Base-by-base conservation (phyloP, 2,888 invertebrate genomes). In the Eupeodes latifasciatus region DNA sequence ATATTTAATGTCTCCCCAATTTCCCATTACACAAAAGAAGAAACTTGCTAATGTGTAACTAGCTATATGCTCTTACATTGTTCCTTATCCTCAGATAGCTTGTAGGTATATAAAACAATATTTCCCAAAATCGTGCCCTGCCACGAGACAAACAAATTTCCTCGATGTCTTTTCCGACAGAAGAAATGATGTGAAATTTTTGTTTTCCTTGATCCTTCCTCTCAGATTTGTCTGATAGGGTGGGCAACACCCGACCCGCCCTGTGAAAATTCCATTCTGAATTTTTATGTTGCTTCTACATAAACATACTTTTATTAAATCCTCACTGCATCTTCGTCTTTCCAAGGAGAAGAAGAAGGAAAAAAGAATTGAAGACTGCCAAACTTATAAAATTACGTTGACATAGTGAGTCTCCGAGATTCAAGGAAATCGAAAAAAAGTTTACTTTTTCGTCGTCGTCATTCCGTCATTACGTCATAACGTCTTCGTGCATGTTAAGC, bases 81-180 rank as follows among this genome's bases (percentile, higher is more conserved):
- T 75, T 62, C 19, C 53, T 19, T 9, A 7, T 40, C 40, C 9
- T 7, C 9, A 40, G 4, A 9, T 40, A 40, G 40, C 6, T 40
- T 40, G 4, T 7, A 40, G 40, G 40, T 9, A 40, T 1, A 40
- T 40, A 40, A 40, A 27, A 27, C 27, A 27, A 27, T 27, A 11
- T 19, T 6, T n/a, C 47, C 72, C 49, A 64, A 81, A 27, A 78
- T 61, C 44, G 40, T 61, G 67, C 61, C 85, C 81, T 64, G 81
- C 77, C 74, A 86, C 81, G 78, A 86, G 78, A 49, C 81, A 55
- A 77, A 64, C 64, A 57, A 64, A 71, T 71, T 82, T 77, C 64
- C 57, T 77, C 64, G 53, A 53, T 77, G 64, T 61, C 71, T 77
- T 77, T 77, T 71, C 76, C 71, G 82, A 66, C 82, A 71, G 44